Base-by-base conservation (phyloP, 1,140 invertebrate species). In the Psilanteris sp. region DNA sequence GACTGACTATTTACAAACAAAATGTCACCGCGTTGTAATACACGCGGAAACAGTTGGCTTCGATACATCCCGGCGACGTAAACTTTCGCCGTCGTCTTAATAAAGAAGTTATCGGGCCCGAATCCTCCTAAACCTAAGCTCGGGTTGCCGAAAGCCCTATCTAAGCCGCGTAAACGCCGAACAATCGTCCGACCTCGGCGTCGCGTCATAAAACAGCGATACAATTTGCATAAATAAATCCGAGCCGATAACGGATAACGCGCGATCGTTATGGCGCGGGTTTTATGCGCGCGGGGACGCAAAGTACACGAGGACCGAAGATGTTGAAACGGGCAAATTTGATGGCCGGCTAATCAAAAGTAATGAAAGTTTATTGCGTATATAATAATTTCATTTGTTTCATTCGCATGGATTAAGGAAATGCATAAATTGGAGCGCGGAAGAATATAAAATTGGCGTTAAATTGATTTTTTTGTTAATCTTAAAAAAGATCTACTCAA, bases 221-320 rank as follows among this genome's bases (percentile, higher is more conserved):
- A 20, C 26, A 29, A 55, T 32, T 41, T 55, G 24, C 36, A 55
- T 55, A 55, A 55, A 41, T 55, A 43, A 55, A 43, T 31, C 36
- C 44, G 1, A 22, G 5, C 11, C 29, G 27, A 34, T 50, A 26
- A 26, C 16, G 14, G 27, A 34, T 50, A 22, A 24, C 29, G 11
- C 5, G 29, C 44, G 13, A 13, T 34, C 15, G 29, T 50, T 50
- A 34, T 22, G 44, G 14, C 44, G 15, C 31, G 16, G 4, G 9
- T 1, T 50, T 22, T 32, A 24, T 48, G 15, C 14, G 15, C n/a
- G 15, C 16, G n/a, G 18, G 31, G 14, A 18, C 16, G 9, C 31
- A 46, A 46, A 46, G 31, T n/a, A 20, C 1, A 39, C 32, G 16
- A 9, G 20, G 36, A 2, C 9, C 15, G 10, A 20, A 9, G n/a